A percentile compares a stretch with the other conserved stretches of the same genome.
phyloP scores from a whole-genome alignment of 2,888 invertebrate genomes.

The Campoplex nolae region DNA sequence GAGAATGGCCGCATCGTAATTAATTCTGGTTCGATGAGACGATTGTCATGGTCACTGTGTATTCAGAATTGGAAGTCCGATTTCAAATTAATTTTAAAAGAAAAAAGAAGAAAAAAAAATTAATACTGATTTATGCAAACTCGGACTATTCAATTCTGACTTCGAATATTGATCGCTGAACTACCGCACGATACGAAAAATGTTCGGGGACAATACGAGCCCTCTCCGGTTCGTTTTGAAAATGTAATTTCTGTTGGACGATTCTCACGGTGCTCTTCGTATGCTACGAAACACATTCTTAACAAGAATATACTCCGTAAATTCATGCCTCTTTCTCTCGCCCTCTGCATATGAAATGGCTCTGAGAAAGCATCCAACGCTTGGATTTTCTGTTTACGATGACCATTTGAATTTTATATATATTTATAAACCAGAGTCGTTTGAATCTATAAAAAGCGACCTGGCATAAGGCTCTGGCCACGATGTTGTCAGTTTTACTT shows the following conservation, averaged over 20 bases:
- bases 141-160: neutral
- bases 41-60: neutral
- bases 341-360: conserved; percentile 60
- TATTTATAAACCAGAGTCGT: conserved; percentile 35
- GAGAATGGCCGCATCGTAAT: conserved; percentile 72
- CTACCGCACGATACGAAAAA: neutral
- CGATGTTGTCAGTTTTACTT: conserved; percentile 80
- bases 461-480: conserved; percentile 65
- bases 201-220: neutral
- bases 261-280: conserved; percentile 4
- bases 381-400: conserved; percentile 83
- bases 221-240: neutral
- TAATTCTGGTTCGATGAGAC: conserved; percentile 68
- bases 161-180: neutral
- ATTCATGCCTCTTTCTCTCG: conserved; percentile 72
- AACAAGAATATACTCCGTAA: conserved; percentile 75
- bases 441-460: conserved; percentile 64
- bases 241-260: neutral
- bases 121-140: neutral
- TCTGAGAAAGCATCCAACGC: conserved; percentile 68
- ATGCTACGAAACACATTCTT: conserved; percentile 66
- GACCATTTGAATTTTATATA: conserved; percentile 81
- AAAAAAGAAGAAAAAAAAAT: neutral
- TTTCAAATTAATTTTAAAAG: neutral
- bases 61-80: neutral